Percentiles rank a stretch among this genome's conserved stretches.
These are phyloP conservation scores for Tiliacea aurago DNA, from an alignment of 2,888 invertebrate genomes.

Conservation along the genomic window DNA sequence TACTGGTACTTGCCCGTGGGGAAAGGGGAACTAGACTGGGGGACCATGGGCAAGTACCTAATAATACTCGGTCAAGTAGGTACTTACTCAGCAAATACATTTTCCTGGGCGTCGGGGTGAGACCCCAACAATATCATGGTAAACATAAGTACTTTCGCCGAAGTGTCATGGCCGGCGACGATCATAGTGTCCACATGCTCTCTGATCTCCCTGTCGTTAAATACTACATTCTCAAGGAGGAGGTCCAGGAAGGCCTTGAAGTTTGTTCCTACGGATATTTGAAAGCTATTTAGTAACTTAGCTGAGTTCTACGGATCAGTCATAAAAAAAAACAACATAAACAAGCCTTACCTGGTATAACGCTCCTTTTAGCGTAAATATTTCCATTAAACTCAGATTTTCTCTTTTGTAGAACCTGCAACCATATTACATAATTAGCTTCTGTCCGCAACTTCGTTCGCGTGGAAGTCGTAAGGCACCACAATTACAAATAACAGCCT, in stretches of 20 bases:
- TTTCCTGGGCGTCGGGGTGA: slow-evolving; percentile 82
- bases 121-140: slow-evolving; percentile 83
- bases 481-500: too few species aligned
- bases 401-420: slow-evolving; percentile 77
- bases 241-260: slow-evolving; percentile 90
- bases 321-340: neutral
- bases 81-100: slow-evolving; percentile 78
- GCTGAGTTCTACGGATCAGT: neutral
- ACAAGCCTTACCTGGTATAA: slow-evolving; percentile 66
- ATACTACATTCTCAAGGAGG: slow-evolving; percentile 83
- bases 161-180: slow-evolving; percentile 89
- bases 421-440: slow-evolving; percentile 4
- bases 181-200: slow-evolving; percentile 91
- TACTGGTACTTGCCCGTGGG: too few species aligned
- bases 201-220: slow-evolving; percentile 88
- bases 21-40: too few species aligned
- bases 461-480: too few species aligned
- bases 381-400: slow-evolving; percentile 74
- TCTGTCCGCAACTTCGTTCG: too few species aligned
- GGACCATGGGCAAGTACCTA: too few species aligned
- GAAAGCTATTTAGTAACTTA: neutral
- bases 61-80: neutral
- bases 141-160: slow-evolving; percentile 84
- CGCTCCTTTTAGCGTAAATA: slow-evolving; percentile 64
- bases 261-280: slow-evolving; percentile 69